phyloP scores from a whole-genome alignment of 92 coral and sea anemone genomes.

The Isaurus tuberculatus region DNA sequence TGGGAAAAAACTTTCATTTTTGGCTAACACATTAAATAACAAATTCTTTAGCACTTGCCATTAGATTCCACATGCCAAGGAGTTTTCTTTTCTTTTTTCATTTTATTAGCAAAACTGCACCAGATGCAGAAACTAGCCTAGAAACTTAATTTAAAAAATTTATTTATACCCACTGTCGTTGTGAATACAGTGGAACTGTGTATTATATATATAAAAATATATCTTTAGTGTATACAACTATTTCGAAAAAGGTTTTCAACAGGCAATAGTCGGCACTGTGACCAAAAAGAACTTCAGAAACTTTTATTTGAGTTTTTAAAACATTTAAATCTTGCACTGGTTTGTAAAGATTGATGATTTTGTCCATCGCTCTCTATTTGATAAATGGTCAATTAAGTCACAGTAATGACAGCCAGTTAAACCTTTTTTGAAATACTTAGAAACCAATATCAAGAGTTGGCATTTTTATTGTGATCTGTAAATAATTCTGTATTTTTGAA shows the following conservation, averaged over 20 bases:
- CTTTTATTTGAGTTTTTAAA: too few relatives aligned
- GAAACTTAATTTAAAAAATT: slow-evolving; percentile 42
- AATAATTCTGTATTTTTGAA: slow-evolving; percentile 94
- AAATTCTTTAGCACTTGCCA: neutral
- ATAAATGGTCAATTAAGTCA: slow-evolving; percentile 28
- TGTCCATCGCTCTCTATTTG: too few relatives aligned
- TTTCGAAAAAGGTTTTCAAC: too few relatives aligned
- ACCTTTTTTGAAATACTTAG: neutral
- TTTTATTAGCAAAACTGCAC: neutral
- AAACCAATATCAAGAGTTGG: slow-evolving; percentile 66
- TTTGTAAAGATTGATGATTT: too few relatives aligned
- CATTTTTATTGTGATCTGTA: slow-evolving; percentile 96
- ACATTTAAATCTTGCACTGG: too few relatives aligned
- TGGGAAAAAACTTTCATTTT: neutral
- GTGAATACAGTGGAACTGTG: slow-evolving; percentile 27
- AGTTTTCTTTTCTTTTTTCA: neutral
- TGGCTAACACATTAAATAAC: neutral
- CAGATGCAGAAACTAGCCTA: slow-evolving; percentile 39
- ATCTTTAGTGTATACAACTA: neutral
- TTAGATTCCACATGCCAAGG: slow-evolving; percentile 12
- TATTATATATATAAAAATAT: slow-evolving; percentile 22
- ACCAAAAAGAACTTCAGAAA: too few relatives aligned
- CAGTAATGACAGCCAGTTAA: slow-evolving; percentile 21
- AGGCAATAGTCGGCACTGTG: too few relatives aligned
- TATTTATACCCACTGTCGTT: slow-evolving; percentile 45